phyloP scores from a whole-genome alignment of 2,888 invertebrate species.

The Dromius quadrimaculatus region DNA sequence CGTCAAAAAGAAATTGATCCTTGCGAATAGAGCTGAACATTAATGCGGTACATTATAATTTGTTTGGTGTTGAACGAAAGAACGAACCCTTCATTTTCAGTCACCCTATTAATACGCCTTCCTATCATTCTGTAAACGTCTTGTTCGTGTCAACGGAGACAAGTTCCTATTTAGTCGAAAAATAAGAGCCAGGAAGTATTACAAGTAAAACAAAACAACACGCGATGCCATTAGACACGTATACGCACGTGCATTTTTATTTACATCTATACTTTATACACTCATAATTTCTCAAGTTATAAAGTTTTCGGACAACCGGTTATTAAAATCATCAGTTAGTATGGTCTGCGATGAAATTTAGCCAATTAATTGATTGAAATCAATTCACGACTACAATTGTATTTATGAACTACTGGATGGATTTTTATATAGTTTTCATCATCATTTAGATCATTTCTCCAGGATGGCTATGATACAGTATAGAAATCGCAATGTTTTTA shows the following conservation, averaged over 20 bases:
- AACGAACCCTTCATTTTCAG: neutral
- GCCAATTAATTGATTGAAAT: too few species aligned
- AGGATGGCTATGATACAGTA: too few species aligned
- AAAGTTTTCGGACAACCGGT: too few species aligned
- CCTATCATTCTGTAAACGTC: neutral
- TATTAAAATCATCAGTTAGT: too few species aligned
- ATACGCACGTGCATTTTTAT: neutral
- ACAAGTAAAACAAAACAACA: slow-evolving; percentile 42
- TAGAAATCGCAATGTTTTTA: too few species aligned
- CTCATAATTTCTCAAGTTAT: too few species aligned
- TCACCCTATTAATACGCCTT: neutral
- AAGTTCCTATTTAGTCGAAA: slow-evolving; percentile 49
- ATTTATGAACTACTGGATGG: too few species aligned
- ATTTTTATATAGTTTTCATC: too few species aligned
- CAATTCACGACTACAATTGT: too few species aligned
- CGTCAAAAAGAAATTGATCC: slow-evolving; percentile 48
- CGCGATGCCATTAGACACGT: slow-evolving; percentile 38
- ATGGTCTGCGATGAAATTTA: too few species aligned
- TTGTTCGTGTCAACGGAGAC: slow-evolving; percentile 42
- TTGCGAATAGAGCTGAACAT: slow-evolving; percentile 40
- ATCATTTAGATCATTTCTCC: too few species aligned
- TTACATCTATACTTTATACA: too few species aligned
- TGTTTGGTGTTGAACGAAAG: neutral
- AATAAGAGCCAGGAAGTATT: slow-evolving; percentile 45
- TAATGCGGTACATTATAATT: neutral